These are phyloP conservation scores for Himalopsyche anomala DNA, from an alignment of 2,888 invertebrate species.

Conservation along the genomic window DNA sequence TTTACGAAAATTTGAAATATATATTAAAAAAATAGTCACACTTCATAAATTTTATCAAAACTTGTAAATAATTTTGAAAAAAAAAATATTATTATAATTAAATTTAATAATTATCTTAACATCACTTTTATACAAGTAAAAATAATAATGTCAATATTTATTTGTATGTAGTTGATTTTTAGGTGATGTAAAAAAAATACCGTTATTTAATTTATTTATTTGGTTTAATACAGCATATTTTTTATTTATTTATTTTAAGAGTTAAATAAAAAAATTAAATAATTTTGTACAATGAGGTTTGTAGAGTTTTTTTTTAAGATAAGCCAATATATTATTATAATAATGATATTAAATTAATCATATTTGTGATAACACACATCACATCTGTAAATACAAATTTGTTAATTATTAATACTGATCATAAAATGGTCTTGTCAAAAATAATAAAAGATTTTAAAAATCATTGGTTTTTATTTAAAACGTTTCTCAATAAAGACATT, in stretches of 20 bases:
- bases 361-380: not conserved
- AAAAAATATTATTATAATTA: not conserved
- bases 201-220: no score
- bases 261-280: no score
- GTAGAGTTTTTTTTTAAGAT: not conserved
- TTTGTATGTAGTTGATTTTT: not conserved
- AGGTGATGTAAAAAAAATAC: no score
- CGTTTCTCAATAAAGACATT: no score
- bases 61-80: constrained; percentile 20
- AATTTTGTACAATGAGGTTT: no score
- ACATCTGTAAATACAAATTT: not conserved
- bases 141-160: not conserved
- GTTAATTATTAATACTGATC: constrained; percentile 6
- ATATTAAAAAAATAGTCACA: not conserved
- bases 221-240: no score
- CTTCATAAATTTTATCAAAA: not conserved
- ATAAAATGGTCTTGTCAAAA: not conserved
- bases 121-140: constrained; percentile 31
- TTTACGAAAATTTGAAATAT: not conserved
- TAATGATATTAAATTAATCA: constrained; percentile 12
- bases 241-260: not conserved
- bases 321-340: not conserved
- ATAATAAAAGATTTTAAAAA: not conserved
- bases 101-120: not conserved
- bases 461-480: no score